A percentile compares a stretch with the other conserved stretches of the same genome.
Conservation (phyloP, 2,113 vertebrate species). For the Zosterops hypoxanthus region DNA sequence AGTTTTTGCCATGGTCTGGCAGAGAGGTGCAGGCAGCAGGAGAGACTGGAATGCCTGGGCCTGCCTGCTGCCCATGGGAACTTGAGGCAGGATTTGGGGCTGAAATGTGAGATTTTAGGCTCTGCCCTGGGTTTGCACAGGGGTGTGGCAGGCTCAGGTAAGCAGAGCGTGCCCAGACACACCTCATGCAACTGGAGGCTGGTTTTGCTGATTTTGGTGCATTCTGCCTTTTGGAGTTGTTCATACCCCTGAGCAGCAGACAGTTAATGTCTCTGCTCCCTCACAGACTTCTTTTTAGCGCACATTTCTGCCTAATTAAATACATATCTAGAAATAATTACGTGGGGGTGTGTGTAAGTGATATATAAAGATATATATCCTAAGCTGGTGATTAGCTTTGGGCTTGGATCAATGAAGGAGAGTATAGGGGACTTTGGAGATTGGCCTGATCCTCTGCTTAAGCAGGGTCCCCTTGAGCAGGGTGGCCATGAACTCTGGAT, state of each 20-base stretch:
- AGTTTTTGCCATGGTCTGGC: rapidly evolving
- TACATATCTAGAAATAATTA: conserved; percentile 27
- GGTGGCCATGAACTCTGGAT: background rate
- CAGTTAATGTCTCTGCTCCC: conserved; percentile 18
- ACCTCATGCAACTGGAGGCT: background rate
- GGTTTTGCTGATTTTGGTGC: background rate
- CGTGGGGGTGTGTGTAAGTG: background rate
- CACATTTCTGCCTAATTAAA: conserved; percentile 3
- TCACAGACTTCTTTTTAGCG: background rate
- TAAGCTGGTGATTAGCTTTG: background rate
- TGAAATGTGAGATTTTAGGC: conserved; percentile 10
- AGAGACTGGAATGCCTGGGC: background rate
- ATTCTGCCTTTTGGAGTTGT: background rate
- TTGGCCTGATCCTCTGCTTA: rapidly evolving
- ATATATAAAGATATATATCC: background rate
- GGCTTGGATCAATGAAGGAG: background rate
- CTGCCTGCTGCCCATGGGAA: background rate
- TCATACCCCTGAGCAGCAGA: background rate
- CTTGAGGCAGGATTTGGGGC: background rate
- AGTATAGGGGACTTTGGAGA: background rate
- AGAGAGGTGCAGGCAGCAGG: background rate
- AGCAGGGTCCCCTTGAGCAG: background rate
- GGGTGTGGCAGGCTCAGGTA: background rate
- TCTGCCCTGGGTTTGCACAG: background rate
- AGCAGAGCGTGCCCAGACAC: background rate